Conservation (phyloP, 1,140 invertebrate species). For the Amphibalanus amphitrite region DNA sequence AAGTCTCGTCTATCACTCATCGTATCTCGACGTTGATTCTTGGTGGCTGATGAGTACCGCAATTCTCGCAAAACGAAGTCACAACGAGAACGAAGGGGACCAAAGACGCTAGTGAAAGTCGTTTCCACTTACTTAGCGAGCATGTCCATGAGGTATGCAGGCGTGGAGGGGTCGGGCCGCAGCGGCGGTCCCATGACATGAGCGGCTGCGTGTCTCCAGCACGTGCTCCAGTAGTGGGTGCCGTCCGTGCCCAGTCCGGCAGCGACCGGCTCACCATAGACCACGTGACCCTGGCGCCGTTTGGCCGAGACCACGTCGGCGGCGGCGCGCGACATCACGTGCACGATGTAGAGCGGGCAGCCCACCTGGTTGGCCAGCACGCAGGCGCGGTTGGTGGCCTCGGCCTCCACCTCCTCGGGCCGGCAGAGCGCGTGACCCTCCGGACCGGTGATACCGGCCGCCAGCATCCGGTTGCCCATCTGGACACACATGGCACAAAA, state of each 20-base stretch:
- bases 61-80: too few relatives aligned
- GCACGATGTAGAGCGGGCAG: constrained; percentile 85
- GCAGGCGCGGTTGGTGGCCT: constrained; percentile 87
- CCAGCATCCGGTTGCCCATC: constrained; percentile 71
- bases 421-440: constrained; percentile 89
- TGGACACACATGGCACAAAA: constrained; percentile 23
- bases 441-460: constrained; percentile 73
- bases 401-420: constrained; percentile 95
- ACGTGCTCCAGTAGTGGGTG: constrained; percentile 50
- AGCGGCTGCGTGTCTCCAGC: constrained; percentile 73
- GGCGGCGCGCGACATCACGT: constrained; percentile 91
- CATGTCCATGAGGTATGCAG: constrained; percentile 45
- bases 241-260: constrained; percentile 69
- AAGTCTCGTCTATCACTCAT: too few relatives aligned
- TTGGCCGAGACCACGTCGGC: constrained; percentile 53
- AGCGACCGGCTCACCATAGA: constrained; percentile 84
- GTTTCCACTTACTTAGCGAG: constrained; percentile 42
- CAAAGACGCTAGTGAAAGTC: not conserved
- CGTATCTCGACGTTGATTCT: too few relatives aligned
- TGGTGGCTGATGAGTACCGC: too few relatives aligned
- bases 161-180: constrained; percentile 56
- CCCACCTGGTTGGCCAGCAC: constrained; percentile 78
- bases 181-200: constrained; percentile 84
- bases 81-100: too few relatives aligned
- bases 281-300: constrained; percentile 45